Evolutionary conservation across 2,888 invertebrate genomes (phyloP), one percentile per base, ranked within the genome.

Genomic region (Sphecodes monilicornis): DNA sequence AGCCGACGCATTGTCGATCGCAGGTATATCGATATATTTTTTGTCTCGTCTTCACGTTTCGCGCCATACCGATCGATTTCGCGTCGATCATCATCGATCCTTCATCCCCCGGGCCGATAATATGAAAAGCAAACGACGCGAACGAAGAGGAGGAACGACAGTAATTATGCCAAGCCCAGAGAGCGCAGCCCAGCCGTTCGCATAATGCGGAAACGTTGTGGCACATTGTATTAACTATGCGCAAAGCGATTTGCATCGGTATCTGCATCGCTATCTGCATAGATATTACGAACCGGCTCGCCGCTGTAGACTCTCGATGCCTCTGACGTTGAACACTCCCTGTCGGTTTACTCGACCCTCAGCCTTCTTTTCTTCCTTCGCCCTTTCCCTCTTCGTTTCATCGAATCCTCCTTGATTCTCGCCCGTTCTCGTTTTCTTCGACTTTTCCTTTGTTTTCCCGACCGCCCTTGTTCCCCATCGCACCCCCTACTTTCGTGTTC

Each of bases 1-100:
- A 94, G 85, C 93, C 94, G 64, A 91, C 94, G 43, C 93, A 94
- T 71, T 93, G 94, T 84, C 92, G 93, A 80, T 93, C 94, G 46
- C 94, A 94, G 93, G 94, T 94, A 89, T 86, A 91, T 84, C 29
- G 10, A 54, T 11, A 1, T 10, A 32, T 41, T n/a, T 3, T 18
- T 29, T 2, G 5, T n/a, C 16, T 29, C 36, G 26, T 29, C 26
- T n/a, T 36, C 46, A 11, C 16, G 11, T 36, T 46, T n/a, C 5
- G 4, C 3, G 18, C 16, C 29, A 4, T 1, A 6, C 32, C 32
- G 64, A 64, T 32, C 64, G 8, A 29, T 29, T 10, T 50, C 6
- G 18, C 32, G 3, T 64, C 18, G 64, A 64, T 64, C 22, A 22
- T 22, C 22, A 4, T 3, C 26, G n/a, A 60, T 29, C 26, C 29